These are phyloP conservation scores for Lycocerus yunnanus DNA, from an alignment of 2,888 invertebrate genomes.

Conservation along the genomic window DNA sequence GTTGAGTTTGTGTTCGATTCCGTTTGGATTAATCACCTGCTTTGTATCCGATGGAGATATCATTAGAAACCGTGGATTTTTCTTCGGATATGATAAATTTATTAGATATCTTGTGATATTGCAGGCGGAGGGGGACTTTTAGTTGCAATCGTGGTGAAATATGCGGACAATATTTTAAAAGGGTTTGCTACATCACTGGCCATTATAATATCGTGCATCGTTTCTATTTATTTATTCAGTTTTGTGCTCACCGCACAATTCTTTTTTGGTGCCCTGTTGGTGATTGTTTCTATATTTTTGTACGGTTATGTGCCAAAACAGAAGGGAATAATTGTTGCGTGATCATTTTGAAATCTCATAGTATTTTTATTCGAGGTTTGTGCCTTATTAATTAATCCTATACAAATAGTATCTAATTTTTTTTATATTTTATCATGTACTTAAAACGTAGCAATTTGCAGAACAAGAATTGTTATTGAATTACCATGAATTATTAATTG, in stretches of 20 bases:
- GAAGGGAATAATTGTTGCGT: slow-evolving; percentile 6
- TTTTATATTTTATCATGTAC: slow-evolving; percentile 1
- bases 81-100: slow-evolving; percentile 80
- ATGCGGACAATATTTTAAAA: slow-evolving; percentile 98
- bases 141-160: slow-evolving; percentile 98
- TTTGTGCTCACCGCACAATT: slow-evolving; percentile 90
- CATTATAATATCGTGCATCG: slow-evolving; percentile 92
- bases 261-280: slow-evolving; percentile 80
- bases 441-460: not conserved
- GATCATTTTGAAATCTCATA: slow-evolving; percentile 6
- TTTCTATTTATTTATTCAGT: slow-evolving; percentile 89
- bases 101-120: slow-evolving; percentile 86
- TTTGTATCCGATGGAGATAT: slow-evolving; percentile 67
- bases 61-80: slow-evolving; percentile 71
- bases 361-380: not conserved
- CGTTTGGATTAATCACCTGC: slow-evolving; percentile 85
- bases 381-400: not conserved
- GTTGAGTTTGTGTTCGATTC: slow-evolving; percentile 87
- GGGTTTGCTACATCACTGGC: slow-evolving; percentile 98
- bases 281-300: slow-evolving; percentile 93
- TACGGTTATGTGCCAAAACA: slow-evolving; percentile 79
- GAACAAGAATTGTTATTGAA: not conserved
- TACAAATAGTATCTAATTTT: not conserved
- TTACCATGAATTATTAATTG: not conserved
- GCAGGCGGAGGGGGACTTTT: slow-evolving; percentile 96